Base-by-base conservation (phyloP, 23 tunicate genomes). In the Diplosoma virens region DNA sequence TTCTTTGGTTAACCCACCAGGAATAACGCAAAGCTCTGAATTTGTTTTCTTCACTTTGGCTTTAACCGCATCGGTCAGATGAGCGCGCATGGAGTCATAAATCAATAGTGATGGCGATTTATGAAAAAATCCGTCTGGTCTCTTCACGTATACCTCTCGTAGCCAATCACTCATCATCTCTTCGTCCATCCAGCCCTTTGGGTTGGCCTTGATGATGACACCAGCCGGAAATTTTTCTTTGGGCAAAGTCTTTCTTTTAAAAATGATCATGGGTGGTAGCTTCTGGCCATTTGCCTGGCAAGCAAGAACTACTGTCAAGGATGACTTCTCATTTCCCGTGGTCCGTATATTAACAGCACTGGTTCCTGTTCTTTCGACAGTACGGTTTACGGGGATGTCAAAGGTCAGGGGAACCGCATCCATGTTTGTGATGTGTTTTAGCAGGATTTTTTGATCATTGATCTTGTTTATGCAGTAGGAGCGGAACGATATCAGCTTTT, bases 341-440 rank as follows among this genome's bases (percentile, higher is more conserved):
- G 83, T 78, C 73, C 63, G 73, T 64, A 78, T 78, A 66, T 61
- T 64, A 64, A 78, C 83, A 66, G 83, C 73, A 64, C 74, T 64
- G 73, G 59, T 73, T 64, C 73, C 83, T 78, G 74, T 78, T 64
- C 75, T 78, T 64, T 59, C 60, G 60, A 78, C 60, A 73, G 74
- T 78, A 64, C 73, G 73, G 73, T 64, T 78, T 45, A 65, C 74
- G 59, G 75, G 83, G 73, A 78, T 78, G 83, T 78, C 83, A 78
- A 78, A 78, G 83, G 83, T 78, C 75, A 78, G 83, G 83, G 73
- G 75, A 64, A 78, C 75, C 83, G 65, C 73, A 63, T 78, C 83
- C 83, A 78, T 78, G 73, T 78, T 78, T 59, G 73, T 66, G 73
- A 78, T 78, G 83, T 78, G 74, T 45, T 78, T 66, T 78, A 64